Evolutionary conservation across 2,113 vertebrate species (phyloP).

Genomic region (Beaufortia kweichowensis): DNA sequence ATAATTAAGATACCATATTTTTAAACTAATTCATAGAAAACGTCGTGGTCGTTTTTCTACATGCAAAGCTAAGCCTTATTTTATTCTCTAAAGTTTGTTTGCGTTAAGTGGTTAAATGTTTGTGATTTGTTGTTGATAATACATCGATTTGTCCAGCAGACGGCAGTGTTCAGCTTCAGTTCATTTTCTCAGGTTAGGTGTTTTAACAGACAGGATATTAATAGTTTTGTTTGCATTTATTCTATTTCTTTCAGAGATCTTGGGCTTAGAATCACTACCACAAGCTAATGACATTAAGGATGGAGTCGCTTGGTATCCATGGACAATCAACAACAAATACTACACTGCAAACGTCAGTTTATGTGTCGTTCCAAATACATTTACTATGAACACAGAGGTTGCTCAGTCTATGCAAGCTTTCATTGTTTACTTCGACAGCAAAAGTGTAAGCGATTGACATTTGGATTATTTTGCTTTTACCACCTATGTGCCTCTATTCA

Average conservation of each 20-base stretch:
- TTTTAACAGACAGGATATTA: too few species aligned
- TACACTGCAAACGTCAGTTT: constrained; percentile 90
- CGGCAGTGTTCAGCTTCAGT: constrained; percentile 58
- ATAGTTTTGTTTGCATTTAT: background rate
- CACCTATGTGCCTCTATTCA: background rate
- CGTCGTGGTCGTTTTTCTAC: background rate
- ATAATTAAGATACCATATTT: too few species aligned
- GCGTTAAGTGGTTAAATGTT: background rate
- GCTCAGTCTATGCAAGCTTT: constrained; percentile 90
- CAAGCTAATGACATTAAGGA: constrained; percentile 70
- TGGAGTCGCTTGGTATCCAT: constrained; percentile 86
- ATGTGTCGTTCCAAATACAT: constrained; percentile 84
- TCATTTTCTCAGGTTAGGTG: background rate
- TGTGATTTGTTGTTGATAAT: background rate
- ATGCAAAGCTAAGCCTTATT: background rate
- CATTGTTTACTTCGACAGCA: constrained; percentile 92
- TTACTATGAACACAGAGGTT: constrained; percentile 82
- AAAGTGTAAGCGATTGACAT: constrained; percentile 72
- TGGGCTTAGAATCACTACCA: constrained; percentile 75
- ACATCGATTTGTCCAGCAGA: constrained; percentile 57
- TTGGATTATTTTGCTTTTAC: background rate
- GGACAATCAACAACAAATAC: constrained; percentile 98
- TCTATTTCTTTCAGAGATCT: constrained; percentile 78
- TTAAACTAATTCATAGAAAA: background rate
- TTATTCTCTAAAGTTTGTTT: background rate